Evolutionary conservation across 2,797 vertebrate genomes (phyloP), one percentile per base, ranked within the genome.

Genomic region (Poliocrania exsul): DNA sequence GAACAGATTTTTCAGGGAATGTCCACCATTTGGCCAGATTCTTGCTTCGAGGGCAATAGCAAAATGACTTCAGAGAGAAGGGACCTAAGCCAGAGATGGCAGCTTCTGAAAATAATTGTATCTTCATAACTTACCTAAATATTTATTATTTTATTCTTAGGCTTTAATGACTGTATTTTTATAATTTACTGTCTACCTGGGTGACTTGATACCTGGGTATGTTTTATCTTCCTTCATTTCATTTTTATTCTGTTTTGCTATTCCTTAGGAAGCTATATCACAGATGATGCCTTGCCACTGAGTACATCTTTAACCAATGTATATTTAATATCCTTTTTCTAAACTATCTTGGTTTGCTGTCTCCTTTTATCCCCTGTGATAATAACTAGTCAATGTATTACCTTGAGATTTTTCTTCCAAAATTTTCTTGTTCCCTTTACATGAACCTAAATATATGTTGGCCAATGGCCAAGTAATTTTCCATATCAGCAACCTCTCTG

Each of bases 401-500:
- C 89, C 91, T 86, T 66, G 86, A 92, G 72, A 93, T 91, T 94
- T 95, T 92, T 94, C 84, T 93, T 93, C 79, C 26, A 9, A 92
- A 97, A 33, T 94, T 74, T 95, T 89, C 81, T 88, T 11, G 4
- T 89, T 92, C 54, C 61, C 50, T 90, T 92, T 93, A 91, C 85
- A 92, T 4, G 6, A 95, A 82, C 75, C 69, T 93, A 92, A 95
- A 91, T 91, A 85, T 82, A 89, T 28, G 65, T 91, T 97, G 95
- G 94, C 81, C 61, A 91, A 74, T 47, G 61, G 79, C 95, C 95
- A 96, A 95, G 93, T 93, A 95, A 97, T 97, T 97, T 96, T 96
- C 92, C 87, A 74, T 97, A 94, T 96, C 93, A 94, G 81, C 91
- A 94, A 87, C 69, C 79, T 93, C 90, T 83, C 93, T 94, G 88